A percentile compares a stretch with the other conserved stretches of the same genome.
phyloP scores from a whole-genome alignment of 2,113 vertebrate genomes.

The Panurus biarmicus region DNA sequence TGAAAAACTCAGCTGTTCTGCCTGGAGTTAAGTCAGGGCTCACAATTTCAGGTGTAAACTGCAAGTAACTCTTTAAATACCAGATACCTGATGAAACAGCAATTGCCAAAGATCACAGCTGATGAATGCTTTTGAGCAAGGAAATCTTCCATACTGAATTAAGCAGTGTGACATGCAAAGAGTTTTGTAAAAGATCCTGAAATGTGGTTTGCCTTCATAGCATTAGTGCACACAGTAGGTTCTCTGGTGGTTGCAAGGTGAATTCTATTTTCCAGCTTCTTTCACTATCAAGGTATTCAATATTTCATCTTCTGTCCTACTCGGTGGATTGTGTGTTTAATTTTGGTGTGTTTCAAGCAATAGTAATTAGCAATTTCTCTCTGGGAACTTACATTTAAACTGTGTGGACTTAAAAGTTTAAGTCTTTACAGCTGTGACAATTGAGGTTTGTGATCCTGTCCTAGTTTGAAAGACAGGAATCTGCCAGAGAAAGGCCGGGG shows the following conservation, averaged over 20 bases:
- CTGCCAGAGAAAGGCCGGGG: too few relatives aligned
- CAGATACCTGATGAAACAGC: background rate
- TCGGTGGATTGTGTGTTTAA: background rate
- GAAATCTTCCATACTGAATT: background rate
- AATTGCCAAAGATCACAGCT: background rate
- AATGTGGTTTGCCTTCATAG: constrained; percentile 38
- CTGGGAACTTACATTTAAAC: background rate
- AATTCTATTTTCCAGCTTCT: background rate
- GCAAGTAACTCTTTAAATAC: background rate
- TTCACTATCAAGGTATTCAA: background rate
- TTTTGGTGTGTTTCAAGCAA: background rate
- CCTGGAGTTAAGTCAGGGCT: background rate
- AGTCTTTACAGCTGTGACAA: background rate
- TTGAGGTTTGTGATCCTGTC: too few relatives aligned
- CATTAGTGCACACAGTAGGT: background rate
- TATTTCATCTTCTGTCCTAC: background rate
- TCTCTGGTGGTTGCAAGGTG: background rate
- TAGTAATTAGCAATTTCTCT: background rate
- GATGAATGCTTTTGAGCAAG: background rate
- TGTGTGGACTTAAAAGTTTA: background rate
- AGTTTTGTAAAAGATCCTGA: background rate
- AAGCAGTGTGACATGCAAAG: background rate
- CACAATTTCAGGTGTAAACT: background rate
- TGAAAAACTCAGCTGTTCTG: background rate
- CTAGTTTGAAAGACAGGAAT: too few relatives aligned